Base-by-base conservation (phyloP, 2,888 invertebrate species). In the Rhagonycha fulva region DNA sequence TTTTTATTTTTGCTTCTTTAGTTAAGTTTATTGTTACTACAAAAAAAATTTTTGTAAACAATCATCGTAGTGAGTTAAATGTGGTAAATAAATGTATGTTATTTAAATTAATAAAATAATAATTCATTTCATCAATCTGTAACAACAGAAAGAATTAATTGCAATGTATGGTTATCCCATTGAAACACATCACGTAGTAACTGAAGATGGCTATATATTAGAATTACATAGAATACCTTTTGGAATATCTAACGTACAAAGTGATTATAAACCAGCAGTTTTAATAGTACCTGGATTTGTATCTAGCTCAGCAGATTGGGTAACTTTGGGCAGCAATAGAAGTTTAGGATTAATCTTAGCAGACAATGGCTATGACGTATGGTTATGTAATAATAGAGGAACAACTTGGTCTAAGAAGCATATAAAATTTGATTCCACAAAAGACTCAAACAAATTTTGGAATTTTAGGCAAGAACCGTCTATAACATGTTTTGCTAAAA, bases 271-370 rank as follows among this genome's bases (percentile, higher is more conserved):
- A 12, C 82, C 80, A 82, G 89, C 82, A 81, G 93, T 92, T 75
- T 88, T 95, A 72, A 85, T 96, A 47, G 94, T 95, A 83, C 95
- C 95, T 83, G 96, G 96, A 0, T 87, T 96, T 3, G 87, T 94
- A 0, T 91, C 1, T 19, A 19, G 93, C 81, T 93, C 94, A 0
- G 92, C 93, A 0, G 93, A 93, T 84, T 96, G 93, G 93, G 88
- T 96, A 1, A 86, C 93, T 12, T 88, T 92, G 71, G 93, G 93
- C 9, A 84, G 88, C 30, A 91, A 92, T 83, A 32, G 32, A 32
- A 89, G 89, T 76, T 83, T 91, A 7, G 89, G 83, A 0, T 88
- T 86, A 72, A 76, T 86, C 19, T 80, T 90, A 30, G 87, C 89
- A 4, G 88, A 89, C 74, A 83, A 83, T 23, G 90, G 89, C 14